phyloP scores from a whole-genome alignment of 2,888 invertebrate species.

The Drosophila robusta region DNA sequence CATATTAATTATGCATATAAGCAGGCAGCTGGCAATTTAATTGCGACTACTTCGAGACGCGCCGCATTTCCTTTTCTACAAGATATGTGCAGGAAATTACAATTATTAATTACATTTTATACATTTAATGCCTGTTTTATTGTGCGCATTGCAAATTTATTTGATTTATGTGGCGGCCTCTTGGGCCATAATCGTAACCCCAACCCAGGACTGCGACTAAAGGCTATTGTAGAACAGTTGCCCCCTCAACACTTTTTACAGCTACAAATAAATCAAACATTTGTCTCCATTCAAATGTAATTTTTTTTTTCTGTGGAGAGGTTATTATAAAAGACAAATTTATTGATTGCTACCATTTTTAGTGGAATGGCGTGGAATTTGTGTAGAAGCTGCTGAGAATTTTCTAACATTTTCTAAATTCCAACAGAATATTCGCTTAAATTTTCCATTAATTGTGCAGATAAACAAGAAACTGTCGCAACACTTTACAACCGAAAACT shows the following conservation, averaged over 20 bases:
- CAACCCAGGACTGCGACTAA: not conserved
- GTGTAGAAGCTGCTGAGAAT: no score
- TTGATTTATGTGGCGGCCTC: conserved; percentile 65
- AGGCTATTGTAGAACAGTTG: conserved; percentile 10
- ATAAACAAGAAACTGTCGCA: conserved; percentile 9
- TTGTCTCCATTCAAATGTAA: conserved; percentile 6
- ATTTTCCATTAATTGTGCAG: conserved; percentile 6
- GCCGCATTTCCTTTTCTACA: conserved; percentile 15
- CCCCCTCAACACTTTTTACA: conserved; percentile 2
- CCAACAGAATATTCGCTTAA: not conserved
- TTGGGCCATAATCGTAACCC: not conserved
- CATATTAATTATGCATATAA: conserved; percentile 33
- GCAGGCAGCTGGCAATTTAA: no score
- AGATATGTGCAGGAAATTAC: conserved; percentile 54
- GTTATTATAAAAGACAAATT: conserved; percentile 6
- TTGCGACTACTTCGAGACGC: not conserved
- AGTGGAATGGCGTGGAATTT: not conserved
- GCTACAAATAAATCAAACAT: conserved; percentile 24
- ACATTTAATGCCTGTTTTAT: conserved; percentile 51
- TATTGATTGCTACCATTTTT: conserved; percentile 7
- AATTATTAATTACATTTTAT: conserved; percentile 70
- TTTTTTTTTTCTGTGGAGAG: not conserved
- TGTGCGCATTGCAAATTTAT: conserved; percentile 43
- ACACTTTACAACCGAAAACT: not conserved
- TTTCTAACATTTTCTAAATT: conserved; percentile 2